A percentile compares a stretch with the other conserved stretches of the same genome.
Conservation (phyloP, 2,888 invertebrate species). For the Neria commutata region DNA sequence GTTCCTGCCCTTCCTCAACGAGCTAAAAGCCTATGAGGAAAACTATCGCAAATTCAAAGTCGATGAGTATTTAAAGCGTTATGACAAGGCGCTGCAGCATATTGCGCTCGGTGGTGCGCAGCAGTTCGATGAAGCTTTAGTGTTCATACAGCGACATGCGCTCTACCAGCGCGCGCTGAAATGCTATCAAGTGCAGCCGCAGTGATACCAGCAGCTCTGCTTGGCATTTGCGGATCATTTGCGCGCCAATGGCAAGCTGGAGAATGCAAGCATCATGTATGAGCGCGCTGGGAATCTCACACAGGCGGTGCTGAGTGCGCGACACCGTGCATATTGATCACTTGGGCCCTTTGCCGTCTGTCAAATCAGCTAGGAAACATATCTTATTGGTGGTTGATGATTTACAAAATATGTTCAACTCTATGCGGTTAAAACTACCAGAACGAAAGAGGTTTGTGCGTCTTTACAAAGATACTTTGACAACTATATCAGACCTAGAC, state of each 20-base stretch:
- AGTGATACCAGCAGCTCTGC: slow-evolving; percentile 65
- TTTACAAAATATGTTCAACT: too few species aligned
- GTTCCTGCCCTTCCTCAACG: slow-evolving; percentile 83
- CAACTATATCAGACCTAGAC: too few species aligned
- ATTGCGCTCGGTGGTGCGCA: slow-evolving; percentile 70
- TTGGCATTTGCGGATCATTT: slow-evolving; percentile 75
- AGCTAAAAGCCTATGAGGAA: slow-evolving; percentile 70
- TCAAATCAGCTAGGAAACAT: too few species aligned
- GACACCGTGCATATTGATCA: too few species aligned
- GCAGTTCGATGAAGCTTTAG: slow-evolving; percentile 70
- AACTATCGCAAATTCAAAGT: slow-evolving; percentile 72
- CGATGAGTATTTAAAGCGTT: slow-evolving; percentile 79
- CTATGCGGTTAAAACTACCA: too few species aligned
- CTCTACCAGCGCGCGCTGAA: slow-evolving; percentile 72
- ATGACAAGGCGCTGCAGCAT: slow-evolving; percentile 73
- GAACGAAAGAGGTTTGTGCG: too few species aligned
- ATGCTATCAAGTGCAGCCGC: slow-evolving; percentile 60
- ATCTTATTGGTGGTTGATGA: too few species aligned
- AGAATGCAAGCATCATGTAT: slow-evolving; percentile 83
- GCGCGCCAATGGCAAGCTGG: slow-evolving; percentile 68
- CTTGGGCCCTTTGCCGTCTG: too few species aligned
- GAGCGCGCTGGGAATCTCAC: slow-evolving; percentile 68
- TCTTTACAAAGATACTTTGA: too few species aligned
- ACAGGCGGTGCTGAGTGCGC: slow-evolving; percentile 76
- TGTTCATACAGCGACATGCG: slow-evolving; percentile 74